A percentile compares a stretch with the other conserved stretches of the same genome.
phyloP scores from a whole-genome alignment of 2,113 vertebrate species.

The Ranitomeya variabilis region DNA sequence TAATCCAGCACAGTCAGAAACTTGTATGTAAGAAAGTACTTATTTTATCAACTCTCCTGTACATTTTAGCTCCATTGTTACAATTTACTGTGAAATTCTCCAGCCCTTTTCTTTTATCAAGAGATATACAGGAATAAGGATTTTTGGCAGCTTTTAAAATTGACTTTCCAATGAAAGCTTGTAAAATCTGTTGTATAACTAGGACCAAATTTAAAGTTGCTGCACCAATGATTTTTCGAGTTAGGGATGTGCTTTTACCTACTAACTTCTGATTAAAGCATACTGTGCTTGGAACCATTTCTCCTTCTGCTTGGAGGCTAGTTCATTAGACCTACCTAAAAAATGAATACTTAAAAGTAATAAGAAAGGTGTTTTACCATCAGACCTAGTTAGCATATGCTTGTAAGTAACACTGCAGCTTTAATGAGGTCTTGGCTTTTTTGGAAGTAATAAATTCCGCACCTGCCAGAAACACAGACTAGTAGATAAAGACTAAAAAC shows the following conservation, averaged over 20 bases:
- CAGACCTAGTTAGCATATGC: constrained; percentile 11
- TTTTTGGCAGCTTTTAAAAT: constrained; percentile 36
- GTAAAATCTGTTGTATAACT: constrained; percentile 43
- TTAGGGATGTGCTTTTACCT: constrained; percentile 14
- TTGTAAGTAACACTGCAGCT: constrained; percentile 31
- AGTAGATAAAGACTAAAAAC: constrained; percentile 27
- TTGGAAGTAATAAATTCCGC: constrained; percentile 5
- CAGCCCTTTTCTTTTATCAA: constrained; percentile 10
- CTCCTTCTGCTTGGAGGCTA: background rate
- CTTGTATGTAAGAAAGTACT: background rate
- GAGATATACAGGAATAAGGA: constrained; percentile 6
- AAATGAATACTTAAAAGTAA: background rate
- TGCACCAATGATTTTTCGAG: constrained; percentile 36
- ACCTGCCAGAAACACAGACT: constrained; percentile 35
- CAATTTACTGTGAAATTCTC: constrained; percentile 24
- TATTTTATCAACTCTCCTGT: constrained; percentile 16
- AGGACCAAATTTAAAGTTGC: constrained; percentile 27
- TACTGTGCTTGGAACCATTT: background rate
- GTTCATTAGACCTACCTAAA: constrained; percentile 23
- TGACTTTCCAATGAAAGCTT: constrained; percentile 41
- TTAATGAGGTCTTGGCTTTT: constrained; percentile 38
- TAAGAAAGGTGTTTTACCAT: constrained; percentile 13
- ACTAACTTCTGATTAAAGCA: constrained; percentile 23
- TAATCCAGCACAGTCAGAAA: background rate
- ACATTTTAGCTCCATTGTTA: background rate